phyloP scores from a whole-genome alignment of 2,797 vertebrate species.

The Myotis pilosus region DNA sequence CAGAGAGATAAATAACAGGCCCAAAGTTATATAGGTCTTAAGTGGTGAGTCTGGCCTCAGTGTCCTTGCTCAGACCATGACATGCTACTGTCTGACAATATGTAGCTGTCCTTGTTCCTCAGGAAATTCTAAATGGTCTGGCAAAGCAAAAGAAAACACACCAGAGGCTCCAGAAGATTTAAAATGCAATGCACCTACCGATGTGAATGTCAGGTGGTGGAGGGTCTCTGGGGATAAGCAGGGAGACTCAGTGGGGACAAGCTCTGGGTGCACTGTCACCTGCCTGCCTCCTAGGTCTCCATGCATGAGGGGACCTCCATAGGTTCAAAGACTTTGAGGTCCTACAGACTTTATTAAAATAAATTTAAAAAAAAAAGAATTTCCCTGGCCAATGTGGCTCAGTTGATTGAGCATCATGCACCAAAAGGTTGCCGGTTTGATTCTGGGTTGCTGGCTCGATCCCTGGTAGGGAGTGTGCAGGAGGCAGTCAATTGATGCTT shows the following conservation, averaged over 20 bases:
- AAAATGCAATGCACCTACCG: neutral
- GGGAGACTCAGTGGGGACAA: neutral
- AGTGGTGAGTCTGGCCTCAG: neutral
- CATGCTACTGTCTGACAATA: neutral
- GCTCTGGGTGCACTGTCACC: accelerated
- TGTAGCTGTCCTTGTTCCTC: neutral
- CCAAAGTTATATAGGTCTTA: neutral
- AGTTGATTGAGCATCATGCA: neutral
- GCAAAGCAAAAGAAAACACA: neutral
- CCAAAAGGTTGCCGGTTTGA: neutral
- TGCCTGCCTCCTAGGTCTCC: accelerated
- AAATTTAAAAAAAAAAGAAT: neutral
- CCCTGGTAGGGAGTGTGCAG: neutral
- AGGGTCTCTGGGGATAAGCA: neutral
- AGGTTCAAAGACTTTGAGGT: neutral
- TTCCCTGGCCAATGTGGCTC: neutral
- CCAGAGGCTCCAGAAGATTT: neutral
- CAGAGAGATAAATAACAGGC: neutral
- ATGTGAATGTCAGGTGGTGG: neutral
- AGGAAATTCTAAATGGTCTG: neutral
- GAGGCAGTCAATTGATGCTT: neutral
- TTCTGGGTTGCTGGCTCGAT: neutral
- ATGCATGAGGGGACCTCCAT: accelerated
- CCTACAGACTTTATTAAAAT: neutral
- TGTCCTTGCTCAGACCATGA: neutral